A percentile compares a stretch with the other conserved stretches of the same genome.
phyloP scores from a whole-genome alignment of 2,113 vertebrate genomes.

The Thermophis baileyi region DNA sequence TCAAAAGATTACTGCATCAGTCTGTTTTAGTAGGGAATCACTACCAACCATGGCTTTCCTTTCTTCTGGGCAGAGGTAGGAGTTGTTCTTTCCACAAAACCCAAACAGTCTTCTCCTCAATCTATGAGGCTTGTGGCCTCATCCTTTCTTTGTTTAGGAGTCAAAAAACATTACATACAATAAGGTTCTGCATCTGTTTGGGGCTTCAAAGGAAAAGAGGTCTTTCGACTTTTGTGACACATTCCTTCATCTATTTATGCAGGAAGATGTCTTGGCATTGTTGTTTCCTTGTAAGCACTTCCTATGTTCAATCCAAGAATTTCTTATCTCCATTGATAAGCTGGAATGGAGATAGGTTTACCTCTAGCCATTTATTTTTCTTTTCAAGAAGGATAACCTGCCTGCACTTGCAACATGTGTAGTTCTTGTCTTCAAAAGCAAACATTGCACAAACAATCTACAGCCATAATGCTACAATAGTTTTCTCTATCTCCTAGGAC shows the following conservation, averaged over 20 bases:
- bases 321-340: neutral
- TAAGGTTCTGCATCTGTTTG: neutral
- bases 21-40: neutral
- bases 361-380: neutral
- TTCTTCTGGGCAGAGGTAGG: neutral
- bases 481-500: neutral
- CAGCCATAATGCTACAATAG: neutral
- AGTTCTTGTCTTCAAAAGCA: neutral
- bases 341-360: neutral
- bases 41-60: neutral
- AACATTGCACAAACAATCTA: neutral
- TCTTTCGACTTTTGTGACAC: neutral
- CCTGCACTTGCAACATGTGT: neutral
- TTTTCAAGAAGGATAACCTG: neutral
- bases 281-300: neutral
- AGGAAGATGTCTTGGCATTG: neutral
- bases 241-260: neutral
- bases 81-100: neutral
- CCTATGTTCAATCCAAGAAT: neutral
- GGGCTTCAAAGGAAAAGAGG: neutral
- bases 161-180: neutral
- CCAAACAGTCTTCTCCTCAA: neutral
- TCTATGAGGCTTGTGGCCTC: neutral
- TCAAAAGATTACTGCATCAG: neutral
- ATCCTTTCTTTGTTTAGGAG: neutral